Conservation (phyloP, 2,113 vertebrate species). For the Sus scrofa region T2T-Sscrofa CM000814.6:80875501-80876000, state of each 20-base stretch:
- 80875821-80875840: background rate
- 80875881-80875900: background rate
- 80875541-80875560: constrained; percentile 67
- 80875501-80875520: constrained; percentile 73
- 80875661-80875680: constrained; percentile 18
- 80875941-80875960: background rate
- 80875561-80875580: constrained; percentile 73
- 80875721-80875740: background rate
- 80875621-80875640: constrained; percentile 51
- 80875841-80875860: background rate
- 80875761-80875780: constrained; percentile 1
- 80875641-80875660: constrained; percentile 47
- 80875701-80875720: background rate
- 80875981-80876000: background rate
- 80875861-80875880: background rate
- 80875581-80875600: constrained; percentile 63
- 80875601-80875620: constrained; percentile 54
- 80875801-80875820: constrained; percentile 35
- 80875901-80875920: background rate
- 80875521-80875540: constrained; percentile 75
- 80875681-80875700: constrained; percentile 29
- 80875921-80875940: background rate
- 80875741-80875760: background rate
- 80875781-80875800: background rate
- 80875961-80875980: background rate